phyloP scores from a whole-genome alignment of 2,797 vertebrate genomes.

The Gymnoscopelus braueri region DNA sequence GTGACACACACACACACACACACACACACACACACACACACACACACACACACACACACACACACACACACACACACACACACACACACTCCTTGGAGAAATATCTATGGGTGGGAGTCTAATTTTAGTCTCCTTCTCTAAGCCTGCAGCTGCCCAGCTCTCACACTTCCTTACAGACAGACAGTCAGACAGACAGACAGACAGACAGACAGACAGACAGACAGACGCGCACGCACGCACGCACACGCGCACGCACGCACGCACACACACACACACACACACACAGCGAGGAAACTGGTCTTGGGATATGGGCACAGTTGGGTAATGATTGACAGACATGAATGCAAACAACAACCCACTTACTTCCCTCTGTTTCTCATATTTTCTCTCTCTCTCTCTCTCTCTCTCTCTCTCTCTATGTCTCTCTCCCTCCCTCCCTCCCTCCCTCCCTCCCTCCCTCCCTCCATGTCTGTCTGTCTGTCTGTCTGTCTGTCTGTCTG shows the following conservation, averaged over 20 bases:
- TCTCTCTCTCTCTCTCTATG: conserved; percentile 19
- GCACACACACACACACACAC: not conserved
- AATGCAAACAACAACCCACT: conserved; percentile 45
- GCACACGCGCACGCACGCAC: conserved; percentile 34
- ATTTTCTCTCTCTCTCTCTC: conserved; percentile 19
- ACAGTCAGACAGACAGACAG: conserved; percentile 5
- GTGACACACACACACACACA: conserved; percentile 48
- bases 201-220: conserved; percentile 23
- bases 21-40: conserved; percentile 47
- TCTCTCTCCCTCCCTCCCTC: conserved; percentile 18
- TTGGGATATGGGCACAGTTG: conserved; percentile 47
- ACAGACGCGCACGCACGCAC: conserved; percentile 23
- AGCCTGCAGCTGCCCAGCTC: conserved; percentile 73
- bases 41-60: conserved; percentile 48
- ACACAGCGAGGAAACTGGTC: conserved; percentile 10
- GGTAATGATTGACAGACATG: conserved; percentile 72
- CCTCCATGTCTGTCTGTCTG: too few species aligned
- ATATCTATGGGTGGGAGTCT: conserved; percentile 66
- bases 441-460: conserved; percentile 23
- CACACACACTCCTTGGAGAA: conserved; percentile 44
- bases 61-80: conserved; percentile 46
- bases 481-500: too few species aligned
- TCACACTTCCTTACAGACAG: conserved; percentile 52
- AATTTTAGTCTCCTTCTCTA: conserved; percentile 73
- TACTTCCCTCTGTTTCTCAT: conserved; percentile 35